Percentiles rank a stretch among this genome's conserved stretches.
These are phyloP conservation scores for Channa maculata DNA, from an alignment of 2,113 vertebrate species.

Conservation along the genomic window DNA sequence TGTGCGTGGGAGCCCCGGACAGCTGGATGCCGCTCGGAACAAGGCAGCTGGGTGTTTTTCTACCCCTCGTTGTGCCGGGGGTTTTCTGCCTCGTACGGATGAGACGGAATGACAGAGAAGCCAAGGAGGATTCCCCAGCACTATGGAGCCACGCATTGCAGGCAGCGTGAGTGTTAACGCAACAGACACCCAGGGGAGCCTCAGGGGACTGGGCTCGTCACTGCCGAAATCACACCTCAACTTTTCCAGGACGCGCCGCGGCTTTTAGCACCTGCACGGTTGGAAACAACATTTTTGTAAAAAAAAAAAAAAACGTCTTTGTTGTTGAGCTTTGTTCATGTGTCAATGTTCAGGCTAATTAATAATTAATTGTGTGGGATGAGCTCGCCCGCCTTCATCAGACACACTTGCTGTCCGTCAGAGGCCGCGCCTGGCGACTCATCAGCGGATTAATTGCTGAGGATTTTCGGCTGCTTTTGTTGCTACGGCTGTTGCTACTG, in stretches of 20 bases:
- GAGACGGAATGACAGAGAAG: conserved; percentile 45
- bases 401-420: conserved; percentile 46
- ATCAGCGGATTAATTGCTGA: conserved; percentile 72
- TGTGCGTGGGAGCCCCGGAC: conserved; percentile 44
- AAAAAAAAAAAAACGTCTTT: neutral
- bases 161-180: conserved; percentile 75
- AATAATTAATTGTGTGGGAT: neutral
- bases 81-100: conserved; percentile 36
- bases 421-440: conserved; percentile 55
- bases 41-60: conserved; percentile 3
- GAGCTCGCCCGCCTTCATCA: neutral
- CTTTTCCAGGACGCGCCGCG: conserved; percentile 52
- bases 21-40: conserved; percentile 26
- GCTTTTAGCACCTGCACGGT: neutral
- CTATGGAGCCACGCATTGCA: conserved; percentile 78
- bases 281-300: neutral
- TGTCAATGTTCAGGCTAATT: conserved; percentile 14
- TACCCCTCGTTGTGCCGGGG: conserved; percentile 25
- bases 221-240: conserved; percentile 57
- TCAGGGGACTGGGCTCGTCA: conserved; percentile 50
- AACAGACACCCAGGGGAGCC: conserved; percentile 53
- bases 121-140: conserved; percentile 69
- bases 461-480: conserved; percentile 74
- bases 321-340: neutral
- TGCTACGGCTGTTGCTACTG: conserved; percentile 80